Evolutionary conservation across 2,888 invertebrate species (phyloP).

Genomic region (Sminthurinus aureus): DNA sequence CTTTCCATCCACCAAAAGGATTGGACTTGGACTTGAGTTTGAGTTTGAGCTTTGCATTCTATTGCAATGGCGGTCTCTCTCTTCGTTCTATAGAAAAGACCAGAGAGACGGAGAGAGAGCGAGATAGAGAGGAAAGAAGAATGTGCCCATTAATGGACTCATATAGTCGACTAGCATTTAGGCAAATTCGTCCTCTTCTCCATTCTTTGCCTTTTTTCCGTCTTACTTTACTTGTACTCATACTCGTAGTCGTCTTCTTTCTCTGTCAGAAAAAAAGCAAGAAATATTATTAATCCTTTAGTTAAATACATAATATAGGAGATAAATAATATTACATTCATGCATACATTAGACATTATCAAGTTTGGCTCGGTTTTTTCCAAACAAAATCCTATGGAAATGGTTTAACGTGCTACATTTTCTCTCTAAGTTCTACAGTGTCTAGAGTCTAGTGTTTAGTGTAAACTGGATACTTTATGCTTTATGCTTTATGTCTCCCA

Average conservation of each 20-base stretch:
- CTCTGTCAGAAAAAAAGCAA: background rate
- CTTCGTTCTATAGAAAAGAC: conserved; percentile 30
- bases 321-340: background rate
- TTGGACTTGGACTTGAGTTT: conserved; percentile 4
- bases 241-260: too few relatives aligned
- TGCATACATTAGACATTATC: background rate
- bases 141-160: conserved; percentile 41
- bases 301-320: conserved; percentile 34
- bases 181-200: conserved; percentile 31
- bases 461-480: background rate
- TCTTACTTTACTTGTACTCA: too few relatives aligned
- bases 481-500: too few relatives aligned
- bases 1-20: conserved; percentile 5
- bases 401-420: background rate
- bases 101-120: too few relatives aligned
- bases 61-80: conserved; percentile 32
- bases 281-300: conserved; percentile 38
- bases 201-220: too few relatives aligned
- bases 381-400: background rate
- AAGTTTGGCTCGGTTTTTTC: background rate
- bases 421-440: background rate
- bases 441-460: background rate
- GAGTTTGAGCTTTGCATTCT: too few relatives aligned
- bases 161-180: conserved; percentile 34
- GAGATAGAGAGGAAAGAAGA: conserved; percentile 25